Evolutionary conservation across 2,888 invertebrate species (phyloP).

Genomic region (Schizaphis graminum): DNA sequence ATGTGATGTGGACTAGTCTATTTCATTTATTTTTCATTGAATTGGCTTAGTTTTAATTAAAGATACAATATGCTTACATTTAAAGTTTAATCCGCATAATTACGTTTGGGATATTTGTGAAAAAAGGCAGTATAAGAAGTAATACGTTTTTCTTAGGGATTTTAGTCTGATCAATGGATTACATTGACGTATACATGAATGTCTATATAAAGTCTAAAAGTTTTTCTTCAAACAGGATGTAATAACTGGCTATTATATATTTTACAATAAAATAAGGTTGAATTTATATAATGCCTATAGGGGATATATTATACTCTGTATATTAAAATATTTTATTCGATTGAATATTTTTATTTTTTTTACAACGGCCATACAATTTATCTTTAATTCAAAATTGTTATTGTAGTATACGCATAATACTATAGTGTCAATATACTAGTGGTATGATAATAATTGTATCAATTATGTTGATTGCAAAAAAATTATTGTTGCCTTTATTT

Average conservation of each 20-base stretch:
- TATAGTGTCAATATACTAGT: not conserved
- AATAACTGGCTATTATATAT: not conserved
- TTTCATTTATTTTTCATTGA: not conserved
- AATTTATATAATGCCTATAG: not conserved
- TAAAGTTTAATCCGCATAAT: not conserved
- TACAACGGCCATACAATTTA: not conserved
- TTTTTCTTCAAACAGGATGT: not conserved
- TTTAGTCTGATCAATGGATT: not conserved
- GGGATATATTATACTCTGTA: not conserved
- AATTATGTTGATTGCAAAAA: not conserved
- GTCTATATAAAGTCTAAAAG: not conserved
- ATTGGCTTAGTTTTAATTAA: slow-evolving; percentile 13
- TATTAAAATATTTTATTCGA: not conserved
- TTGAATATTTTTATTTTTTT: not conserved
- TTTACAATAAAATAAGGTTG: not conserved
- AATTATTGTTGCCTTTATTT: not conserved
- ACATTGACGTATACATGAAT: not conserved
- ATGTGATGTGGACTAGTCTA: not conserved
- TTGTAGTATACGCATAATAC: not conserved
- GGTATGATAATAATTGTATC: not conserved
- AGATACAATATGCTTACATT: not conserved
- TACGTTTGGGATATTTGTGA: not conserved
- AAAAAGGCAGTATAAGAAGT: not conserved
- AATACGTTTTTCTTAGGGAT: not conserved
- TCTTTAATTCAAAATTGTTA: not conserved